Evolutionary conservation across 2,797 vertebrate genomes (phyloP).

Genomic region (Tenualosa ilisha): DNA sequence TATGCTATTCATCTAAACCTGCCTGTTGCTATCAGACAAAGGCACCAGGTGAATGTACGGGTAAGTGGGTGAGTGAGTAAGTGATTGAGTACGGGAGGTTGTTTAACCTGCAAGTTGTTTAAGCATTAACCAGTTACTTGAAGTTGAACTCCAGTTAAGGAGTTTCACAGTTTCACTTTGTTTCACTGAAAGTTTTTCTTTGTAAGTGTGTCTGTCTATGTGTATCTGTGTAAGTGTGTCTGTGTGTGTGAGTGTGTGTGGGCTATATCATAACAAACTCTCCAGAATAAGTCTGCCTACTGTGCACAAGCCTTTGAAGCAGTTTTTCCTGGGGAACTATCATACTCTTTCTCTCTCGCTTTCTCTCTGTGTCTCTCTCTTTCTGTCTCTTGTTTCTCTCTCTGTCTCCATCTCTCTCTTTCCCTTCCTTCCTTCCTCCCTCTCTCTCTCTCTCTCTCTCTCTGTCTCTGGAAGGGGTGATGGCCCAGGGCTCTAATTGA

Average conservation of each 20-base stretch:
- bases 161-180: too few relatives aligned
- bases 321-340: neutral
- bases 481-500: conserved; percentile 49
- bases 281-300: neutral
- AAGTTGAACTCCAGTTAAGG: neutral
- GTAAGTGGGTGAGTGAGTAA: too few relatives aligned
- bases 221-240: neutral
- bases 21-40: too few relatives aligned
- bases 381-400: neutral
- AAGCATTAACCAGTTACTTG: neutral
- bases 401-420: neutral
- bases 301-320: conserved; percentile 6
- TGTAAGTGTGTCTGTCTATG: neutral
- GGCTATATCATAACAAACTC: neutral
- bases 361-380: neutral
- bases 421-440: conserved; percentile 18
- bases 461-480: conserved; percentile 15
- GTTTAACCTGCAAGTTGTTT: neutral
- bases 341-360: too few relatives aligned
- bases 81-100: too few relatives aligned
- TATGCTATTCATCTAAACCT: too few relatives aligned
- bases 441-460: conserved; percentile 9
- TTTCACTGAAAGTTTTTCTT: neutral
- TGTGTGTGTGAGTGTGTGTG: neutral
- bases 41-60: too few relatives aligned